Percentiles rank a stretch among this genome's conserved stretches.
Evolutionary conservation across 92 coral and sea anemone genomes (phyloP).

Genomic region (Nematostella vectensis): DNA sequence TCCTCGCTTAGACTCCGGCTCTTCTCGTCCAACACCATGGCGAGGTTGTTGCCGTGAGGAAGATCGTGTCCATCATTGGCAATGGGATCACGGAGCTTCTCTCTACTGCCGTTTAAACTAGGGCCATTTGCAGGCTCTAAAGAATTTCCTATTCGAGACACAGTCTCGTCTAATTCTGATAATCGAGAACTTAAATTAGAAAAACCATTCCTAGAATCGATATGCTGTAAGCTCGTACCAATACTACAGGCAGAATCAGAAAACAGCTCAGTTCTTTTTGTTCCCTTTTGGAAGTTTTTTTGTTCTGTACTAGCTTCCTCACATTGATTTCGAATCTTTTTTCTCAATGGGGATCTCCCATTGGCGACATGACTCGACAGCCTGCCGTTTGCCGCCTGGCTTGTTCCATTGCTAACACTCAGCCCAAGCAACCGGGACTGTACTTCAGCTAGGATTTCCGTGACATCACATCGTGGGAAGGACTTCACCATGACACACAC

Average conservation of each 20-base stretch:
- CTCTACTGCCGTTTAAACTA: too few species aligned
- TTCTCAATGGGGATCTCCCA: conserved; percentile 48
- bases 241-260: too few species aligned
- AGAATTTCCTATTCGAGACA: not conserved
- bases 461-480: conserved; percentile 53
- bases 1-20: conserved; percentile 29
- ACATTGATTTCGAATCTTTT: too few species aligned
- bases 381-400: not conserved
- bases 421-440: not conserved
- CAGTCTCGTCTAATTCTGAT: conserved; percentile 1
- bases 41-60: conserved; percentile 5
- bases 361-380: not conserved
- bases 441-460: conserved; percentile 20
- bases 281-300: too few species aligned
- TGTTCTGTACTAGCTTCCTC: too few species aligned
- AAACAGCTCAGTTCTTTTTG: too few species aligned
- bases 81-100: too few species aligned
- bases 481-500: conserved; percentile 52
- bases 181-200: conserved; percentile 14
- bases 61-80: too few species aligned
- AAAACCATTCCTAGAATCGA: conserved; percentile 7
- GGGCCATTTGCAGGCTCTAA: too few species aligned
- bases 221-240: too few species aligned
- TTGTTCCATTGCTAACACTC: not conserved
- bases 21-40: conserved; percentile 19